Percentiles rank a stretch among this genome's conserved stretches.
Conservation (phyloP, 2,888 invertebrate genomes). For the Rhagium mordax region DNA sequence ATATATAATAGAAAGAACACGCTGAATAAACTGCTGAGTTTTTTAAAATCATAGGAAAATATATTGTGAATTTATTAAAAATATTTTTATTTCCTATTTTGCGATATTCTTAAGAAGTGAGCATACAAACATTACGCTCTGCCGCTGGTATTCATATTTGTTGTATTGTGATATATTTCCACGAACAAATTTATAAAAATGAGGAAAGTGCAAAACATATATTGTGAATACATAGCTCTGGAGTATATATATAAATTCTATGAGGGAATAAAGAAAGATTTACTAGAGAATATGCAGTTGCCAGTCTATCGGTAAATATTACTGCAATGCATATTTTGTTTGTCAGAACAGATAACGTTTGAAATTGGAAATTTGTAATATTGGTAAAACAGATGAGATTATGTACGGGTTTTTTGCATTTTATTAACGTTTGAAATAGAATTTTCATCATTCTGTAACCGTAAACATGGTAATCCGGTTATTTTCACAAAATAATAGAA, state of each 20-base stretch:
- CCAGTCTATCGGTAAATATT: not conserved
- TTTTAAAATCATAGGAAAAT: too few relatives aligned
- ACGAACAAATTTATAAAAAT: not conserved
- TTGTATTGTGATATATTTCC: not conserved
- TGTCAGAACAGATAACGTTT: slow-evolving; percentile 6
- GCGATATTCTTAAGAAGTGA: not conserved
- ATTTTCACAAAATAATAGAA: not conserved
- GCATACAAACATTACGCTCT: not conserved
- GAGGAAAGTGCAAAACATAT: not conserved
- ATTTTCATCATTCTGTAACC: not conserved
- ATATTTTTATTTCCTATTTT: too few relatives aligned
- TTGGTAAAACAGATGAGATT: slow-evolving; percentile 21
- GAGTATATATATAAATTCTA: not conserved
- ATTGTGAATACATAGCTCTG: not conserved
- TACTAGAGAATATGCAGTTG: not conserved
- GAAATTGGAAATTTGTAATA: slow-evolving; percentile 34
- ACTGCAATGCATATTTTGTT: not conserved
- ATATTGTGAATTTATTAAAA: too few relatives aligned
- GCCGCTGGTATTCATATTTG: not conserved
- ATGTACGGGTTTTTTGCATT: not conserved
- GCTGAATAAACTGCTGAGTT: too few relatives aligned
- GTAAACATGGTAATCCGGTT: not conserved
- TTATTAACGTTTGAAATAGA: not conserved
- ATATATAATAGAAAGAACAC: too few relatives aligned
- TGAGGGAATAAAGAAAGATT: not conserved